phyloP scores from a whole-genome alignment of 2,797 vertebrate species.

The Xenopus petersii region DNA sequence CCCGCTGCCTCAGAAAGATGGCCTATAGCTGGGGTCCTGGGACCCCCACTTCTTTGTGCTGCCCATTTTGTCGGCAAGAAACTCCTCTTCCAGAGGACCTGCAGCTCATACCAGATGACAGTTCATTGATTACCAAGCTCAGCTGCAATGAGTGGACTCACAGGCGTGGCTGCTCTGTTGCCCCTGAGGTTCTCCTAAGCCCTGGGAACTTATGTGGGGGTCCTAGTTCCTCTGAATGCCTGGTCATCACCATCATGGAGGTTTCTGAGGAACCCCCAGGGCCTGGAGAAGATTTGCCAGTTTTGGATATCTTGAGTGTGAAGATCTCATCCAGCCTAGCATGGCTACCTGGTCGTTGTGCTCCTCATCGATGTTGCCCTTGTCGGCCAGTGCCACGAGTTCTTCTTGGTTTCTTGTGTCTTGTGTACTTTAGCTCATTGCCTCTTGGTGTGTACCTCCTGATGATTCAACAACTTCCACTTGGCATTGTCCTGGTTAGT shows the following conservation, averaged over 20 bases:
- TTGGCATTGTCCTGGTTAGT: slow-evolving; percentile 79
- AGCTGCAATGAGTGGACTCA: slow-evolving; percentile 64
- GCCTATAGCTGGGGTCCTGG: slow-evolving; percentile 66
- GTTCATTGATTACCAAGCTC: slow-evolving; percentile 72
- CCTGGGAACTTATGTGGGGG: slow-evolving; percentile 66
- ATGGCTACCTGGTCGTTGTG: slow-evolving; percentile 68
- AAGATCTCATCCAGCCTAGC: slow-evolving; percentile 72
- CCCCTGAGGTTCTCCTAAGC: slow-evolving; percentile 76
- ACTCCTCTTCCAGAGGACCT: slow-evolving; percentile 73
- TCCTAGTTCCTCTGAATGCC: slow-evolving; percentile 75
- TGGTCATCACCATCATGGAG: slow-evolving; percentile 87
- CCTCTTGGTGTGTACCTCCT: slow-evolving; percentile 87
- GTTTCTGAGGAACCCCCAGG: slow-evolving; percentile 71
- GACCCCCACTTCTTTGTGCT: slow-evolving; percentile 70
- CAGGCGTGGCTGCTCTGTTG: slow-evolving; percentile 44
- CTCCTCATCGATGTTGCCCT: slow-evolving; percentile 74
- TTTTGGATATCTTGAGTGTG: slow-evolving; percentile 76
- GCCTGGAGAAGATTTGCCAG: slow-evolving; percentile 71
- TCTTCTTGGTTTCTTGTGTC: slow-evolving; percentile 78
- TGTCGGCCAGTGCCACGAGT: slow-evolving; percentile 73
- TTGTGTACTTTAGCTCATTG: slow-evolving; percentile 86
- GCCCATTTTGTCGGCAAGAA: slow-evolving; percentile 84
- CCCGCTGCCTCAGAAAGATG: slow-evolving; percentile 81
- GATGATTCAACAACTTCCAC: slow-evolving; percentile 78
- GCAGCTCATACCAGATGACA: slow-evolving; percentile 77